phyloP scores from a whole-genome alignment of 1,140 invertebrate genomes.

The Drosophila jambulina region DNA sequence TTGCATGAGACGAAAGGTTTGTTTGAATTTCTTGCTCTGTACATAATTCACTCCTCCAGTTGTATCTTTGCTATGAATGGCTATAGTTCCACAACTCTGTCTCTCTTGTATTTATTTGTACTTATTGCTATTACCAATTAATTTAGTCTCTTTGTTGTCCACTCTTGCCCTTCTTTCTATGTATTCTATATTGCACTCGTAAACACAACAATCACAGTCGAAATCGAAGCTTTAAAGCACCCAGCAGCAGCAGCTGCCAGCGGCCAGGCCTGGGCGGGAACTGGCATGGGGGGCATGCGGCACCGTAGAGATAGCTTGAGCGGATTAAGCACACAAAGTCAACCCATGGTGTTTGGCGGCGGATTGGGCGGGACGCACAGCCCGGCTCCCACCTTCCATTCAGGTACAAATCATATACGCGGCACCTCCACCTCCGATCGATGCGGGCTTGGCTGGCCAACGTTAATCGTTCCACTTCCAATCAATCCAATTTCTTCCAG shows the following conservation, averaged over 20 bases:
- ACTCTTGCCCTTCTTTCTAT: slow-evolving; percentile 57
- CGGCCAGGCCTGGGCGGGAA: slow-evolving; percentile 62
- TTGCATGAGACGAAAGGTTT: slow-evolving; percentile 84
- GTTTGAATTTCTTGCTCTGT: slow-evolving; percentile 12
- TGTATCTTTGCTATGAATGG: slow-evolving; percentile 11
- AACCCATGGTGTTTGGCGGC: slow-evolving; percentile 83
- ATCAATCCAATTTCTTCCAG: slow-evolving; percentile 34
- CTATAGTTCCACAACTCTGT: slow-evolving; percentile 19
- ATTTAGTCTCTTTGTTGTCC: slow-evolving; percentile 55
- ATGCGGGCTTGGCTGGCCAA: too few species aligned
- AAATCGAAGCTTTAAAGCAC: slow-evolving; percentile 85
- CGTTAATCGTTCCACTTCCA: not conserved
- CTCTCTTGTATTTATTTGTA: slow-evolving; percentile 23
- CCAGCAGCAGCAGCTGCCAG: slow-evolving; percentile 62
- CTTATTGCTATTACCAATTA: slow-evolving; percentile 38
- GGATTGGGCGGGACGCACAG: slow-evolving; percentile 83
- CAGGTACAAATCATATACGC: slow-evolving; percentile 67
- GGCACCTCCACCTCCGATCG: not conserved
- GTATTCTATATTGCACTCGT: slow-evolving; percentile 44
- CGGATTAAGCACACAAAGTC: slow-evolving; percentile 85
- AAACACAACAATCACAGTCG: slow-evolving; percentile 66
- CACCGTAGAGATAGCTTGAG: slow-evolving; percentile 86
- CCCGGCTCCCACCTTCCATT: slow-evolving; percentile 85
- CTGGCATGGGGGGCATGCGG: slow-evolving; percentile 77
- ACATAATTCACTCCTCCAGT: not conserved